phyloP scores from a whole-genome alignment of 2,888 invertebrate genomes.

The Prosopocoilus inquinatus region DNA sequence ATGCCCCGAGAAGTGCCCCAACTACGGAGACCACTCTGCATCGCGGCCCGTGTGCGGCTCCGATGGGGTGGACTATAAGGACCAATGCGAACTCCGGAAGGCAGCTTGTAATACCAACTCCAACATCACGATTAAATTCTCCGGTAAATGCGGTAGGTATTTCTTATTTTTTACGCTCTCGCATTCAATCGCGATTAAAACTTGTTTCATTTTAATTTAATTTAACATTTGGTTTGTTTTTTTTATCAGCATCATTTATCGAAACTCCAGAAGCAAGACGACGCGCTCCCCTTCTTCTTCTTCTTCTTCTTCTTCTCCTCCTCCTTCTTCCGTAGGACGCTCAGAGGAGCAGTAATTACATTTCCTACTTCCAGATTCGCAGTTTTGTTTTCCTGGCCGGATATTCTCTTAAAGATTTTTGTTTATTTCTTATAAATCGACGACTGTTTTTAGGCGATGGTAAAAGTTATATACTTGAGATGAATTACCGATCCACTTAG shows the following conservation, averaged over 20 bases:
- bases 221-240: constrained; percentile 12
- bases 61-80: constrained; percentile 81
- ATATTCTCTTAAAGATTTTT: neutral
- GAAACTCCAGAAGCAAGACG: neutral
- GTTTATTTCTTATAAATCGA: neutral
- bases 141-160: constrained; percentile 82
- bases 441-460: neutral
- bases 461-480: constrained; percentile 5
- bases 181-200: too few species aligned
- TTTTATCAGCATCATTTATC: constrained; percentile 18
- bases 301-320: constrained; percentile 4
- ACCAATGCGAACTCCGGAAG: constrained; percentile 80
- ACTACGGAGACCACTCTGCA: constrained; percentile 79
- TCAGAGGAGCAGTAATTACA: constrained; percentile 14
- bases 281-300: constrained; percentile 5
- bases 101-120: constrained; percentile 72
- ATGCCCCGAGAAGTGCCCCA: constrained; percentile 76
- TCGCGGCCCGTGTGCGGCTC: constrained; percentile 79
- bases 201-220: constrained; percentile 14
- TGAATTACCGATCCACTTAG: constrained; percentile 16
- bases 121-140: constrained; percentile 78
- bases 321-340: neutral
- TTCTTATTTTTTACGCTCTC: too few species aligned
- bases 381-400: constrained; percentile 6
- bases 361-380: constrained; percentile 7